Evolutionary conservation across 2,113 vertebrate genomes (phyloP), one percentile per base, ranked within the genome.

Genomic region (Rhinichthys klamathensis): DNA sequence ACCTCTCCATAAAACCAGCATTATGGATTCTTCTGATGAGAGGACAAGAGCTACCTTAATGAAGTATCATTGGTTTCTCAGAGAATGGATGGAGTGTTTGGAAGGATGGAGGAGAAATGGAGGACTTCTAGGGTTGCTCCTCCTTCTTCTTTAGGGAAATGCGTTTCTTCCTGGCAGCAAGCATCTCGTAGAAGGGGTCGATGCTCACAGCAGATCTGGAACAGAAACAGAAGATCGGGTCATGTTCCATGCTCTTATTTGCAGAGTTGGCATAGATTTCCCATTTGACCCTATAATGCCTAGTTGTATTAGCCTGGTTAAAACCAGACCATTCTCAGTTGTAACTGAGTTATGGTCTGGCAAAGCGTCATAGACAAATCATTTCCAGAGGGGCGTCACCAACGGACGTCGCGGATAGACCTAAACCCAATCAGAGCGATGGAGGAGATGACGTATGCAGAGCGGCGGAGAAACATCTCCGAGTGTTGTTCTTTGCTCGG

Each of bases 141-240:
- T 97, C 96, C 87, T 97, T 97, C 93, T 97, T 97, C 94, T 98
- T 98, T 91, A 97, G 93, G 0, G 96, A 97, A 93, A 98, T 97
- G 85, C 97, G 95, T 87, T 98, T 98, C 95, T 98, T 98, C 83
- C 97, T 94, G 16, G 97, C 96, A 0, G 97, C 96, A n/a, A 97
- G 92, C 97, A 98, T 97, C 92, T 98, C 97, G 5, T 98, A 98
- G 94, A 98, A 98, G 35, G 97, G 97, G 88, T 98, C 97, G 88
- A 97, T 96, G 0, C 97, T 98, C 89, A 98, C 97, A 0, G 97
- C 97, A 6, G 97, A 96, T 86, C 97, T 98, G 84, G 63, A 86
- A 75, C 49, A 82, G n/a, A 85, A 84, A 90, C 67, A 91, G 58
- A 89, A 84, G 61, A 23, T 81, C 38, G 46, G 18, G 18, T 67